Percentiles rank a stretch among this genome's conserved stretches.
These are phyloP conservation scores for Lysiphlebus fabarum DNA, from an alignment of 1,140 invertebrate genomes.

Conservation along the genomic window DNA sequence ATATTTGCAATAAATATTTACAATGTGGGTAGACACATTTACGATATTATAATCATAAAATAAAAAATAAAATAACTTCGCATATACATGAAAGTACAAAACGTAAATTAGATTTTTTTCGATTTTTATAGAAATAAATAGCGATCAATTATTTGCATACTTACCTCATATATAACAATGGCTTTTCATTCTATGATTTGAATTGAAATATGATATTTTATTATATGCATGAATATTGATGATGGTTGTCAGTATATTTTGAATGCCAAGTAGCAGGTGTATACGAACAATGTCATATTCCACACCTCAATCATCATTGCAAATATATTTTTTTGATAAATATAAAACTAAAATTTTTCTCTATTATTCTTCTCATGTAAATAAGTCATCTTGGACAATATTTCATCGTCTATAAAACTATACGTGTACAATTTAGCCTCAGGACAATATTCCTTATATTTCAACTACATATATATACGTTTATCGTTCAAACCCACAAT, in stretches of 20 bases:
- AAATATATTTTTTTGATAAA: too few relatives aligned
- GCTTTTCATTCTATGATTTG: too few relatives aligned
- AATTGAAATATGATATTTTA: too few relatives aligned
- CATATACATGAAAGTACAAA: too few relatives aligned
- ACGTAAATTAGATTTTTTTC: neutral
- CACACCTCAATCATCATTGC: neutral
- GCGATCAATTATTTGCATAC: neutral
- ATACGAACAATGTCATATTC: slow-evolving; percentile 8
- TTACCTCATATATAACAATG: too few relatives aligned
- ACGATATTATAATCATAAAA: slow-evolving; percentile 1
- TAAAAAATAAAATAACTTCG: too few relatives aligned
- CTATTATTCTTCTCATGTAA: neutral
- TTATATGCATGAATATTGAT: neutral
- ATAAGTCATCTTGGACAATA: neutral
- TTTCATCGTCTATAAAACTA: too few relatives aligned
- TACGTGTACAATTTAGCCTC: too few relatives aligned
- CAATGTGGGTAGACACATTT: neutral
- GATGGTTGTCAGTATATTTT: neutral
- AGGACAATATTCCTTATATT: too few relatives aligned
- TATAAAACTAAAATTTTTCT: neutral
- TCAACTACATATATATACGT: too few relatives aligned
- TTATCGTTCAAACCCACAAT: too few relatives aligned
- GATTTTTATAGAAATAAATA: neutral
- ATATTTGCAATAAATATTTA: too few relatives aligned
- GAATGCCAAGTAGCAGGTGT: slow-evolving; percentile 16